Conservation (phyloP, 2,888 invertebrate genomes). For the Ligdia adustata region DNA sequence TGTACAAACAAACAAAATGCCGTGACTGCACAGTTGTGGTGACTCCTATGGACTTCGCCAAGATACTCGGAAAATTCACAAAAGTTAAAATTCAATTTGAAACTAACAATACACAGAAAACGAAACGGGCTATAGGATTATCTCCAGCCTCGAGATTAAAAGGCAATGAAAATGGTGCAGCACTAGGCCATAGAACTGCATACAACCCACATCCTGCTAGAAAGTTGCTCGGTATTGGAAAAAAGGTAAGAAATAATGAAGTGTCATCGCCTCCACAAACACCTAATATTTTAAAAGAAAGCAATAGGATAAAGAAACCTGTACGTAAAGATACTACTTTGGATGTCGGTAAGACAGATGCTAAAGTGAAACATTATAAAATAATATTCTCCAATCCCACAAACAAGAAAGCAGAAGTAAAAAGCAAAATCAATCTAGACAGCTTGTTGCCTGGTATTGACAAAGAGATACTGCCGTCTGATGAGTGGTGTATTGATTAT, state of each 20-base stretch:
- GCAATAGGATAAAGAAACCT: conserved; percentile 61
- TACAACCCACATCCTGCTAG: conserved; percentile 63
- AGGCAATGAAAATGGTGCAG: conserved; percentile 79
- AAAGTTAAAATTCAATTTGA: conserved; percentile 80
- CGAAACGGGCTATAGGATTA: conserved; percentile 47
- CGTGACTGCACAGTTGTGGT: conserved; percentile 74
- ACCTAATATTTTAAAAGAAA: conserved; percentile 67
- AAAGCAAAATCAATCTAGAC: conserved; percentile 54
- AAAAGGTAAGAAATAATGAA: conserved; percentile 47
- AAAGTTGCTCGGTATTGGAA: conserved; percentile 42
- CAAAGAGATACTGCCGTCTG: conserved; percentile 65
- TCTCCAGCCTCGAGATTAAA: conserved; percentile 62
- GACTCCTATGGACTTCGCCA: conserved; percentile 79
- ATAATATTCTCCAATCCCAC: conserved; percentile 66
- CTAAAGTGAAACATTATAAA: conserved; percentile 63
- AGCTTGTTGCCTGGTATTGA: conserved; percentile 64
- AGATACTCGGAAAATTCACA: conserved; percentile 77
- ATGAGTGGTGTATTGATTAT: conserved; percentile 76
- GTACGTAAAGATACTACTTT: not conserved
- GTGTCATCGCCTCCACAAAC: conserved; percentile 29
- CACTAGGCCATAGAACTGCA: conserved; percentile 62
- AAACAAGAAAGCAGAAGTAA: conserved; percentile 49
- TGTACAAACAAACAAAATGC: conserved; percentile 74
- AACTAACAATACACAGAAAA: conserved; percentile 59
- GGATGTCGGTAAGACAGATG: conserved; percentile 37